phyloP scores from a whole-genome alignment of 2,797 vertebrate species.

The Chaunax sp. region DNA sequence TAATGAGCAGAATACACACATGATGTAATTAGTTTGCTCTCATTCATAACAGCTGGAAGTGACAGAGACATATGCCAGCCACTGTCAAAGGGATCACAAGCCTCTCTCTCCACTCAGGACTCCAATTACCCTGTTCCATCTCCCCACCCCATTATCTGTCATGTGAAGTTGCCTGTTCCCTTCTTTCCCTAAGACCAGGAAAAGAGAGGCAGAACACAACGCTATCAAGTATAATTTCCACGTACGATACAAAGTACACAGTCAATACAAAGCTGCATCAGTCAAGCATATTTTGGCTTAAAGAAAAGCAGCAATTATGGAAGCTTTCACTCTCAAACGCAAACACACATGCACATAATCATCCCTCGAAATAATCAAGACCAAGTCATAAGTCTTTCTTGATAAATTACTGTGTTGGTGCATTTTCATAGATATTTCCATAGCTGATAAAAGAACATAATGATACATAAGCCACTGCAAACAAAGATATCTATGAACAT shows the following conservation, averaged over 20 bases:
- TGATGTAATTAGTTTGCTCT: constrained; percentile 73
- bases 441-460: not conserved
- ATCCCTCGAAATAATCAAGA: constrained; percentile 24
- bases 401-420: not conserved
- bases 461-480: not conserved
- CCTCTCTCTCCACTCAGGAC: constrained; percentile 58
- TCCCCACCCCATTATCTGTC: constrained; percentile 33
- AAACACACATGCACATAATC: constrained; percentile 12
- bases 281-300: no score
- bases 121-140: constrained; percentile 70
- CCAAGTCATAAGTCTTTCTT: constrained; percentile 10
- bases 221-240: not conserved
- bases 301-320: constrained; percentile 30
- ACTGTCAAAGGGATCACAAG: constrained; percentile 55
- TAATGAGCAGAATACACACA: constrained; percentile 77
- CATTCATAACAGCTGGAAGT: constrained; percentile 66
- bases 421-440: constrained; percentile 4
- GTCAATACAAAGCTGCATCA: no score
- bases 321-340: not conserved
- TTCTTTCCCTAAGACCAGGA: constrained; percentile 36
- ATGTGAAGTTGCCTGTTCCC: constrained; percentile 27
- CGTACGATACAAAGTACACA: constrained; percentile 5
- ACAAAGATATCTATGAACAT: constrained; percentile 3
- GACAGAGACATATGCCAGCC: constrained; percentile 65
- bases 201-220: constrained; percentile 5